Conservation (phyloP, 2,888 invertebrate genomes). For the Xestia xanthographa region DNA sequence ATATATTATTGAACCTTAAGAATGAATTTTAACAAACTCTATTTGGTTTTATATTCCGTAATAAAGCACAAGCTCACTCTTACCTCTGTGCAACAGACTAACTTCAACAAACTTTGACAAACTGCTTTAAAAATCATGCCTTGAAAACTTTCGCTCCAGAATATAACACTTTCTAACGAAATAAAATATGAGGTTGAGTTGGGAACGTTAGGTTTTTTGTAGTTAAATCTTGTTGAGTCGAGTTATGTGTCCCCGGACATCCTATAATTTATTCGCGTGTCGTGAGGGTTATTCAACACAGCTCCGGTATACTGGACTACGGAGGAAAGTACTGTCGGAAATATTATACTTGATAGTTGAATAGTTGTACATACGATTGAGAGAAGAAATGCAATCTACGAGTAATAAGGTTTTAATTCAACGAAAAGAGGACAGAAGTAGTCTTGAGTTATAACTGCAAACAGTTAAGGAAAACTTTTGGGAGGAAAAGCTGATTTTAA, state of each 20-base stretch:
- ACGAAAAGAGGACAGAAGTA: background rate
- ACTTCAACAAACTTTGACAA: conserved; percentile 28
- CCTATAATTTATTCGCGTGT: conserved; percentile 38
- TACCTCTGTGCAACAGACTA: conserved; percentile 3
- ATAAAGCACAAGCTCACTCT: conserved; percentile 1
- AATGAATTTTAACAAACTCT: background rate
- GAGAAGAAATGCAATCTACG: background rate
- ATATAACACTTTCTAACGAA: conserved; percentile 43
- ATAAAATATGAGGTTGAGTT: conserved; percentile 41
- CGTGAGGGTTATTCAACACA: conserved; percentile 39
- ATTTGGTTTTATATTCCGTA: conserved; percentile 8
- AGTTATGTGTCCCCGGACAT: conserved; percentile 53
- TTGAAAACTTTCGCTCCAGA: conserved; percentile 34
- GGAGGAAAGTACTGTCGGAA: conserved; percentile 29
- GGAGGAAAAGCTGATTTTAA: background rate
- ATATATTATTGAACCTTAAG: background rate
- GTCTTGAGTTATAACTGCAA: background rate
- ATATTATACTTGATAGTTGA: conserved; percentile 16
- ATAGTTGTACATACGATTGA: background rate
- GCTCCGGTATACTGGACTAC: conserved; percentile 23
- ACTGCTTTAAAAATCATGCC: conserved; percentile 42
- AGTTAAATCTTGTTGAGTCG: conserved; percentile 50
- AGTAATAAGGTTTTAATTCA: background rate
- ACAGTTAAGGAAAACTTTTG: background rate
- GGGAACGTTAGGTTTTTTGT: conserved; percentile 38